Evolutionary conservation across 2,113 vertebrate genomes (phyloP), one percentile per base, ranked within the genome.

Genomic region (Pterophyllum scalare): DNA sequence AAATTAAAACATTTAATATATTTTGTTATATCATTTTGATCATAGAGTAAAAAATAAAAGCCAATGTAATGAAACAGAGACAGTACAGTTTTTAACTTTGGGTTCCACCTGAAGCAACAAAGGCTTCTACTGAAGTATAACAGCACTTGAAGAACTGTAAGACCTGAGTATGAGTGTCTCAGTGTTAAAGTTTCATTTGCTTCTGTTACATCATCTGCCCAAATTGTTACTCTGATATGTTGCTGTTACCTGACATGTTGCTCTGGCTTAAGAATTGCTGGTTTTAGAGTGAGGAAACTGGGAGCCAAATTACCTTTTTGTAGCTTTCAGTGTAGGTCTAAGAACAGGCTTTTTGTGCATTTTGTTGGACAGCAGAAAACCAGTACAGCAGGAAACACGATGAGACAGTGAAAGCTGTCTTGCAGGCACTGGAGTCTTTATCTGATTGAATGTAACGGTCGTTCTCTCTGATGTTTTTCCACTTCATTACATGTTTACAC

Each of bases 301-400:
- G 49, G 58, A 79, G 46, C 64, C 26, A 86, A 75, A 74, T 75
- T 20, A 58, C 11, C 67, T 54, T 57, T 59, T n/a, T 28, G 4
- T 26, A 72, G 17, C 24, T 49, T 31, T 72, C 65, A 20, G 26
- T 33, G 46, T 54, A 17, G 43, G 26, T 54, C 67, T 72, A 28
- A 33, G 67, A 72, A 46, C 46, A 72, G 17, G 11, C 7, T 7
- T 31, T 72, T 13, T 10, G 43, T 24, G 24, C 3, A 4, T 6
- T 14, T 54, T 72, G 46, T 31, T 54, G 67, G 67, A 54, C 26
- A 54, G 46, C 33, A 54, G 67, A 72, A 28, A 54, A 24, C 67
- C 52, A 46, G 46, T 19, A 54, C 46, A 72, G 67, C 26, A 33
- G 19, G 19, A n/a, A 72, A 72, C 46, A 72, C n/a, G 14, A n/a